Base-by-base conservation (phyloP, 2,888 invertebrate genomes). In the Rhabditoides inermis region DNA sequence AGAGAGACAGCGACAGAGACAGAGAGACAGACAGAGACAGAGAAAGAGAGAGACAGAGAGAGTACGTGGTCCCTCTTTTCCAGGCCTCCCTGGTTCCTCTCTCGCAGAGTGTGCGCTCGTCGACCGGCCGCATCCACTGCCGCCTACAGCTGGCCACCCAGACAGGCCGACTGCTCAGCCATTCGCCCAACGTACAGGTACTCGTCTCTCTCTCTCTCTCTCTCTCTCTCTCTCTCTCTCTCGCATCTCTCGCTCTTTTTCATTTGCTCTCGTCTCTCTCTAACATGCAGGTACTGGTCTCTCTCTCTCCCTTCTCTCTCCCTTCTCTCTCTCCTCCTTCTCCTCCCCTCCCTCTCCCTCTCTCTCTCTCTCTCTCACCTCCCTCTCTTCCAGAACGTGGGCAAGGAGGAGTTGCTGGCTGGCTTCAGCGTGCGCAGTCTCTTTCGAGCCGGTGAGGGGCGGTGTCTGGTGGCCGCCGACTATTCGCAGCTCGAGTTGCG, bases 401-500 rank as follows among this genome's bases (percentile, higher is more conserved):
- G 91, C 0, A 86, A 88, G 68, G 86, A 88, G 70, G 52, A 58
- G 10, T 51, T 58, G 1, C 30, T 56, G 6, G 51, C 54, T 20
- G 55, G 53, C 7, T 10, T 57, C 10, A 55, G 45, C 1, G 49
- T 48, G 4, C 54, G 63, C 20, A 40, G 42, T 7, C 39, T 63
- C 0, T 55, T 65, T 37, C 47, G 10, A 20, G 54, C 63, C 0
- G 35, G 6, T 46, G 23, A 18, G 59, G 58, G 51, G n/a, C 49
- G 45, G 18, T n/a, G 86, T 42, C 80, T 95, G 50, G 78, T 98
- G 42, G 86, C 92, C 0, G 91, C 91, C 0, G 95, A 98, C 81
- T 98, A 90, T 79, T 90, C 90, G 69, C 98, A 98, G 78, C 77
- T 98, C 56, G 98, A 98, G 79, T 83, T 98, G 77, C 82, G 98